Evolutionary conservation across 2,888 invertebrate genomes (phyloP).

Genomic region (Crepidodera aurea): DNA sequence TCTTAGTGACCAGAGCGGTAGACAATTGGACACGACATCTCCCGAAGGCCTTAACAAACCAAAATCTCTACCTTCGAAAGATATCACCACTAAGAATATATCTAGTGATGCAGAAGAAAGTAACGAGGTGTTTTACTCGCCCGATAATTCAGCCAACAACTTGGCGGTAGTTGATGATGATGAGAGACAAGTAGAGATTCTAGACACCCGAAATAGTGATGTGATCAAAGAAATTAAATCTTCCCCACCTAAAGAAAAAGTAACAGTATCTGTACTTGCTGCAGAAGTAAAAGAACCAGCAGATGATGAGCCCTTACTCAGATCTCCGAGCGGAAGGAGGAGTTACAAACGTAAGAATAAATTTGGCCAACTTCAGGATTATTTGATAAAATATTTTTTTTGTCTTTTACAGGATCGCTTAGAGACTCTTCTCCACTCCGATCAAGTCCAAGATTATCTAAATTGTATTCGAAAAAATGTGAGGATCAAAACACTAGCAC

Average conservation of each 20-base stretch:
- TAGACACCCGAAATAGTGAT: background rate
- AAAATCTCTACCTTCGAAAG: conserved; percentile 34
- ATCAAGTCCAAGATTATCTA: conserved; percentile 49
- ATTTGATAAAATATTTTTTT: too few relatives aligned
- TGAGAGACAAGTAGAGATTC: background rate
- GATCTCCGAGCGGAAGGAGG: conserved; percentile 49
- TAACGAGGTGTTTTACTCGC: conserved; percentile 49
- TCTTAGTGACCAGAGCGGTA: conserved; percentile 35
- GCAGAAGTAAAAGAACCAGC: background rate
- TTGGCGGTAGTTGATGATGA: background rate
- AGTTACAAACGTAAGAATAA: conserved; percentile 51
- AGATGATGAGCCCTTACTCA: background rate
- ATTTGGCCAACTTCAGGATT: background rate
- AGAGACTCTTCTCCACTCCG: conserved; percentile 43
- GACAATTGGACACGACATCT: conserved; percentile 24
- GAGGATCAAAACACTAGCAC: background rate
- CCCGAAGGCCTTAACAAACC: conserved; percentile 18
- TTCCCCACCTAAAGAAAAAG: background rate
- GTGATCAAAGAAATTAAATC: background rate
- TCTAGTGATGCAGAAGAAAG: conserved; percentile 31
- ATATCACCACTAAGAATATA: conserved; percentile 30
- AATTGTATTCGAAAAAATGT: conserved; percentile 9
- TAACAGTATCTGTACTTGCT: background rate
- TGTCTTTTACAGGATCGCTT: conserved; percentile 38
- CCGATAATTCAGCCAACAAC: conserved; percentile 41